Base-by-base conservation (phyloP, 1,140 invertebrate species). In the Drosophila tristis region DNA sequence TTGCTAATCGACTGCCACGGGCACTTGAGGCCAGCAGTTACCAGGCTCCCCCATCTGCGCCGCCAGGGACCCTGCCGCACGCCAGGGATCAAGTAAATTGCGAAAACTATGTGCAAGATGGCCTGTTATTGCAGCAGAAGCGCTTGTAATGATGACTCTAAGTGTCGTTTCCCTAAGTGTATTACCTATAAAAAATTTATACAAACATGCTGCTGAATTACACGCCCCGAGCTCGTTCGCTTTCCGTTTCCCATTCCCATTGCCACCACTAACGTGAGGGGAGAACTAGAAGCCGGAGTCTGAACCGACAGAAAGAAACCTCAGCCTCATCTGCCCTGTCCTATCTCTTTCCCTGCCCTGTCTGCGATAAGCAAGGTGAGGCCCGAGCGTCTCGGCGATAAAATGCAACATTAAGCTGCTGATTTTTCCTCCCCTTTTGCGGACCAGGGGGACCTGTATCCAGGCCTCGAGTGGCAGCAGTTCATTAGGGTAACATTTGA, bases 131-230 rank as follows among this genome's bases (percentile, higher is more conserved):
- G 89, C 90, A 87, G 79, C 90, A 79, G 89, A 86, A 91, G 75
- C 77, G 79, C 90, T 91, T 91, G 90, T 91, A 91, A 91, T 91
- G 90, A 91, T 91, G 87, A 90, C 86, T 91, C 85, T 91, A 90
- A 91, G 90, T 91, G 90, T 79, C 90, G 84, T 91, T 91, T 90
- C 57, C 90, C 81, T 91, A 89, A 91, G 90, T 91, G 87, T 89
- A 91, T 91, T 87, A 91, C 90, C 90, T 91, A 91, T 91, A 91
- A 91, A 91, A 91, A 91, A 91, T 91, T 91, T 91, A 91, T 90
- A 91, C 80, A 86, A 85, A 84, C 74, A 76, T 80, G 85, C 86
- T 90, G 78, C 85, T 86, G 78, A 89, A 89, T 89, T 89, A 78
- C 73, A 68, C 76, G 53, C n/a, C 56, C 57, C 68, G 65, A 57